Evolutionary conservation across 1,140 invertebrate genomes (phyloP), one percentile per base, ranked within the genome.

Genomic region (Paraescarpia echinospica): DNA sequence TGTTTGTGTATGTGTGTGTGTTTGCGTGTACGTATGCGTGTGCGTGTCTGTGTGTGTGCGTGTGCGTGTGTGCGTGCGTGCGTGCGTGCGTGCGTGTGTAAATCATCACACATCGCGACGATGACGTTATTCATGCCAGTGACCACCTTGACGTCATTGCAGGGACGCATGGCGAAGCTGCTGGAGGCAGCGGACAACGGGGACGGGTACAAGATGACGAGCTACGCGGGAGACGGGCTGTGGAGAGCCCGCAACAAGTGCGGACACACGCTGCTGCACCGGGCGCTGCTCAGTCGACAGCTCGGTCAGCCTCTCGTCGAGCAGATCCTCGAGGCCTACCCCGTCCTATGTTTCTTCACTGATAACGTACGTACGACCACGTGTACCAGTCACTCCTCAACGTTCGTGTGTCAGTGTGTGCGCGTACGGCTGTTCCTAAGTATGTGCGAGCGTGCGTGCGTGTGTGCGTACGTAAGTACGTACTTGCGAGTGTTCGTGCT

Each of bases 181-280:
- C 59, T 77, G 14, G 59, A 33, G 34, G 91, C 91, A 35, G 91
- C 41, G 34, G 91, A 91, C 41, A 48, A 59, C 41, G 91, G 91
- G 5, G 48, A 59, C 35, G 34, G 34, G 9, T 35, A 91, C 35
- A 59, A 34, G 91, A 91, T 91, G 33, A 33, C 33, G 8, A 91
- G 34, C 33, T 91, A 41, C 91, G 33, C 35, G 35, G 48, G 8
- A 31, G 91, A 33, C 33, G 34, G 33, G 1, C 33, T 91, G 91
- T 33, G 34, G 34, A 14, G 12, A 14, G 34, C 34, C 34, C 91
- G n/a, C 33, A 91, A 95, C 93, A 93, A 93, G 88, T 95, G 94
- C 92, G 95, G 95, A 0, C 93, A 94, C n/a, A 94, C 94, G 18
- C 93, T 95, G 1, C 93, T 95, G 18, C 94, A 95, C 77, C 93